Evolutionary conservation across 2,113 vertebrate species (phyloP).

Genomic region (Phaethornis superciliosus): DNA sequence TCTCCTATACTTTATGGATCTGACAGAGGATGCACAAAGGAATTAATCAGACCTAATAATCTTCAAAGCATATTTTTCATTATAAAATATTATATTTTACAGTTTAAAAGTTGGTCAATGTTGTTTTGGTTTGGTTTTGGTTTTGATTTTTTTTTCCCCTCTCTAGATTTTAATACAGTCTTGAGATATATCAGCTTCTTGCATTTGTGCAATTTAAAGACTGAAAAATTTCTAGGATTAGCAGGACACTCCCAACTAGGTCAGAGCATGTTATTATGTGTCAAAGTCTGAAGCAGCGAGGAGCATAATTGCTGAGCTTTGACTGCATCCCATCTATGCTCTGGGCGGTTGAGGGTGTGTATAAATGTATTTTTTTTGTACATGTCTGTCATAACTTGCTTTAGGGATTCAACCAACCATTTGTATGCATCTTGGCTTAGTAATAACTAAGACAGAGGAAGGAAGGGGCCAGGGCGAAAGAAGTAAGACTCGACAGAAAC

Average conservation of each 20-base stretch:
- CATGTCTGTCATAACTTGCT: slow-evolving; percentile 60
- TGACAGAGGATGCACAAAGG: not conserved
- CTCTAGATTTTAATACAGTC: not conserved
- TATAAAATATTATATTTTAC: not conserved
- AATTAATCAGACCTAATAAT: not conserved
- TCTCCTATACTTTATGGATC: not conserved
- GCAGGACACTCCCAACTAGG: slow-evolving; percentile 15
- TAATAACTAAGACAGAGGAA: not conserved
- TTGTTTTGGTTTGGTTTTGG: too few relatives aligned
- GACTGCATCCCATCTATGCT: not conserved
- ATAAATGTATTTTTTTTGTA: not conserved
- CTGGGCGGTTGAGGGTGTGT: slow-evolving; percentile 49
- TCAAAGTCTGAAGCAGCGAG: not conserved
- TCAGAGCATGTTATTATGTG: slow-evolving; percentile 10
- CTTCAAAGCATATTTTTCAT: not conserved
- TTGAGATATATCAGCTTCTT: not conserved
- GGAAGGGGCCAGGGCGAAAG: not conserved
- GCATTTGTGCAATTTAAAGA: slow-evolving; percentile 2
- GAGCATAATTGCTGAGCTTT: slow-evolving; percentile 39
- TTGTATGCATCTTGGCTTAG: slow-evolving; percentile 18
- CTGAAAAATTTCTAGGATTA: slow-evolving; percentile 32
- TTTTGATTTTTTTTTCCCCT: not conserved
- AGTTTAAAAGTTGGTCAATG: too few relatives aligned
- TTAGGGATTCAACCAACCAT: slow-evolving; percentile 35
- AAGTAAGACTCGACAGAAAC: not conserved